Evolutionary conservation across 1,140 invertebrate species (phyloP).

Genomic region (Penaeus japonicus): DNA sequence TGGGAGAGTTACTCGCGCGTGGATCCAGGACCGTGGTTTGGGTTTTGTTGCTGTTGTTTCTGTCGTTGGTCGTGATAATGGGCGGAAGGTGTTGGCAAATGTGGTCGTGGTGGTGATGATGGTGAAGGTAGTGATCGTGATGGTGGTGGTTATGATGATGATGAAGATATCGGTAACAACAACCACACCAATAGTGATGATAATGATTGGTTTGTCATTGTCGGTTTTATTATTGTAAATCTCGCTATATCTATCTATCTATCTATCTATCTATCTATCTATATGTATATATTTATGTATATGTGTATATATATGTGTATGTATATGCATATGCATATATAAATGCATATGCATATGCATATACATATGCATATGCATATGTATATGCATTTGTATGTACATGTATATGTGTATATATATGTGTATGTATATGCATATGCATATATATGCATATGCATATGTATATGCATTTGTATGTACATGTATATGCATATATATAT

Average conservation of each 20-base stretch:
- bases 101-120: too few species aligned
- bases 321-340: neutral
- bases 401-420: neutral
- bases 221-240: too few species aligned
- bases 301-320: neutral
- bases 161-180: neutral
- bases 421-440: neutral
- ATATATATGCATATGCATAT: neutral
- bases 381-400: neutral
- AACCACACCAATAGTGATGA: too few species aligned
- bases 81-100: too few species aligned
- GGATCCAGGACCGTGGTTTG: too few species aligned
- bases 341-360: neutral
- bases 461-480: neutral
- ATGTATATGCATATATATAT: neutral
- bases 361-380: neutral
- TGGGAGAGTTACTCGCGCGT: too few species aligned
- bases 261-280: neutral
- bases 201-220: too few species aligned
- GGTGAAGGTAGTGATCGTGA: too few species aligned
- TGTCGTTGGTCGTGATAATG: too few species aligned
- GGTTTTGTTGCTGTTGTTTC: too few species aligned
- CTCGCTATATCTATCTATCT: neutral
- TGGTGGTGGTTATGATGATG: too few species aligned
- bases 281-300: neutral